Evolutionary conservation across 2,797 vertebrate genomes (phyloP).

Genomic region (Pteropus rufus): DNA sequence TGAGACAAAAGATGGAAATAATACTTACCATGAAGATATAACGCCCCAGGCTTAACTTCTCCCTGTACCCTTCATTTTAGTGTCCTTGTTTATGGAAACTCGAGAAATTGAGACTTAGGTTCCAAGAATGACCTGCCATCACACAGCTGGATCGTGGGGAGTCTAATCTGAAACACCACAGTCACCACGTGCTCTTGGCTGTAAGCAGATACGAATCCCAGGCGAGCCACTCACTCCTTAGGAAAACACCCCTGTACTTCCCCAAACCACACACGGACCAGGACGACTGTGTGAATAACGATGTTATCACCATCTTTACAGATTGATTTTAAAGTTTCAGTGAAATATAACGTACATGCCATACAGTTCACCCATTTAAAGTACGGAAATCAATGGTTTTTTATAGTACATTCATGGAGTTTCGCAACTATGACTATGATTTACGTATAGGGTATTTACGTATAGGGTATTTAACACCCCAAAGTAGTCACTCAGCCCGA

Average conservation of each 20-base stretch:
- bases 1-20: not conserved
- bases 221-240: not conserved
- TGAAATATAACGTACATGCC: not conserved
- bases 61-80: not conserved
- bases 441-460: not conserved
- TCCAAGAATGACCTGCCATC: not conserved
- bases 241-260: not conserved
- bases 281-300: not conserved
- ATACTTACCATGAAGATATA: not conserved
- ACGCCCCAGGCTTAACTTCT: not conserved
- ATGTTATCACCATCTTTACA: not conserved
- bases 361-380: not conserved
- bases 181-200: not conserved
- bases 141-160: accelerated
- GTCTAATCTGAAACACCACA: not conserved
- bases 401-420: not conserved
- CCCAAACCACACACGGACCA: not conserved
- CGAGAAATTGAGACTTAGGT: not conserved
- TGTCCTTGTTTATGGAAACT: not conserved
- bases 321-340: not conserved
- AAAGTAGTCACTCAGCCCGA: not conserved
- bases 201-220: not conserved
- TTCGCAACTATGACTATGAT: not conserved
- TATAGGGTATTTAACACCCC: not conserved
- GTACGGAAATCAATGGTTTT: not conserved